These are phyloP conservation scores for Aradus depressus DNA, from an alignment of 2,888 invertebrate genomes.

Conservation along the genomic window DNA sequence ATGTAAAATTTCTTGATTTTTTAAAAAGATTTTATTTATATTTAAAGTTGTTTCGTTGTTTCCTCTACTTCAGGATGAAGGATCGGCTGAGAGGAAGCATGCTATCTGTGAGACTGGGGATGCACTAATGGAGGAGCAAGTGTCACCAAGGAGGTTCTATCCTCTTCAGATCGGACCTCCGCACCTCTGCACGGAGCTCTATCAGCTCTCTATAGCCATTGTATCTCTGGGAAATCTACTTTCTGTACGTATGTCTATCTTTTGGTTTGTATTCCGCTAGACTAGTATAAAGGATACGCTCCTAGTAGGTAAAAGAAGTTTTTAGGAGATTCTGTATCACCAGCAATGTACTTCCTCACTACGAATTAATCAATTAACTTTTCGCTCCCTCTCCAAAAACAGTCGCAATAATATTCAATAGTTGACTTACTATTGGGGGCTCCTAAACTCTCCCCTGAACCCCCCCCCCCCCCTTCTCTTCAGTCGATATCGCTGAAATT, in stretches of 20 bases:
- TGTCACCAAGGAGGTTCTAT: too few relatives aligned
- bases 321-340: too few relatives aligned
- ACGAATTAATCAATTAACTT: too few relatives aligned
- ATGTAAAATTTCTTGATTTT: not conserved
- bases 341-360: too few relatives aligned
- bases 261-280: not conserved
- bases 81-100: not conserved
- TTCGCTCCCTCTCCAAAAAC: too few relatives aligned
- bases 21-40: not conserved
- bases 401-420: too few relatives aligned
- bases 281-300: too few relatives aligned
- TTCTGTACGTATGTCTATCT: conserved; percentile 8
- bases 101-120: not conserved
- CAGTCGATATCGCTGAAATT: too few relatives aligned
- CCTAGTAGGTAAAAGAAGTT: too few relatives aligned
- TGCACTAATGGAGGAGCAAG: not conserved
- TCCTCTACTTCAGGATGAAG: not conserved
- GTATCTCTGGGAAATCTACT: conserved; percentile 16
- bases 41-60: not conserved
- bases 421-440: too few relatives aligned
- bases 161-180: conserved; percentile 23
- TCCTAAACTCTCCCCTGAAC: too few relatives aligned
- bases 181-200: conserved; percentile 16
- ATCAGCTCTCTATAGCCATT: conserved; percentile 19
- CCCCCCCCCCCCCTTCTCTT: too few relatives aligned